Conservation (phyloP, 1,140 invertebrate species). For the Phocides pigmalion region DNA sequence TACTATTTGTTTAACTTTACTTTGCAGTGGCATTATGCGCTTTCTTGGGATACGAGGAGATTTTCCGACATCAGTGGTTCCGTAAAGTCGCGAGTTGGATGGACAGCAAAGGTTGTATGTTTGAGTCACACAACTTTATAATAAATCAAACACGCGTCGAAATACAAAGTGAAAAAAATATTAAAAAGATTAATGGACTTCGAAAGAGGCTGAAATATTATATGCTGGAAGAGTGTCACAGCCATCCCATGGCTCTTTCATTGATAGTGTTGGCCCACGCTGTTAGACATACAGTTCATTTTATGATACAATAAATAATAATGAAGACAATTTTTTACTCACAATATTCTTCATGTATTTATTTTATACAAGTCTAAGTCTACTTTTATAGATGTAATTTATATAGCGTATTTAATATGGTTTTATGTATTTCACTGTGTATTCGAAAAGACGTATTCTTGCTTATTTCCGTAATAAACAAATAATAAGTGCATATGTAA, state of each 20-base stretch:
- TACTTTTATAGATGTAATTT: no score
- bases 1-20: not conserved
- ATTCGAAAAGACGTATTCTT: no score
- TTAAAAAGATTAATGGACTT: slow-evolving; percentile 12
- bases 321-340: no score
- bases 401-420: no score
- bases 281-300: slow-evolving; percentile 37
- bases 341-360: no score
- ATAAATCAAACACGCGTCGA: slow-evolving; percentile 30
- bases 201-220: slow-evolving; percentile 14
- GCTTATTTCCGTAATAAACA: no score
- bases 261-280: slow-evolving; percentile 40
- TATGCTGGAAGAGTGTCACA: slow-evolving; percentile 35
- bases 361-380: no score
- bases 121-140: slow-evolving; percentile 38
- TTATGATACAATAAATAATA: slow-evolving; percentile 18
- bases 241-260: slow-evolving; percentile 39
- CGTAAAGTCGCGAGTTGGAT: slow-evolving; percentile 43
- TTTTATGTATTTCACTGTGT: no score
- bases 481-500: no score
- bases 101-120: slow-evolving; percentile 40
- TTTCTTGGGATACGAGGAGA: slow-evolving; percentile 45
- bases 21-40: slow-evolving; percentile 44
- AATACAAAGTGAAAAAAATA: slow-evolving; percentile 3
- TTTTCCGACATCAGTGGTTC: slow-evolving; percentile 45